phyloP scores from a whole-genome alignment of 2,888 invertebrate genomes.

The Patella depressa region DNA sequence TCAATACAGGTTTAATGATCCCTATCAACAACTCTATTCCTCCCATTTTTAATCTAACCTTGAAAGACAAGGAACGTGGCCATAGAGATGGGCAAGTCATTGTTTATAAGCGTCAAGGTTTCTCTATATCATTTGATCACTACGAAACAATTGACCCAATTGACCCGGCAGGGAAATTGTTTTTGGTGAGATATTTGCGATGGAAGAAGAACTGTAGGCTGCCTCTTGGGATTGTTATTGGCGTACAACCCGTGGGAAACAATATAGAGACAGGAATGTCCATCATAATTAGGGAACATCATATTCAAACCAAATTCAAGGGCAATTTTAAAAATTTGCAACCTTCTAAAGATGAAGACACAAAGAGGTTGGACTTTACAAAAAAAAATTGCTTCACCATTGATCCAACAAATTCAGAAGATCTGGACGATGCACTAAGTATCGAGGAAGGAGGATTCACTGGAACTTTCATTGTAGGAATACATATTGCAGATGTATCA shows the following conservation, averaged over 20 bases:
- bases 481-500: conserved; percentile 62
- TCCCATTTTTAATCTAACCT: conserved; percentile 54
- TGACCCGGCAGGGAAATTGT: conserved; percentile 51
- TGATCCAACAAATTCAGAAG: conserved; percentile 35
- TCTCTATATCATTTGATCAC: conserved; percentile 48
- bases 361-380: conserved; percentile 43
- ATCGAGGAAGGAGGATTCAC: conserved; percentile 50
- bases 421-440: conserved; percentile 53
- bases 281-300: conserved; percentile 57
- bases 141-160: conserved; percentile 51
- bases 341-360: neutral
- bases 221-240: conserved; percentile 63
- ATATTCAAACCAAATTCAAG: conserved; percentile 45
- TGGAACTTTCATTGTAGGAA: conserved; percentile 52
- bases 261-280: conserved; percentile 47
- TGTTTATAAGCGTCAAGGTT: conserved; percentile 32
- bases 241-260: conserved; percentile 50
- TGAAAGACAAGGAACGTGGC: conserved; percentile 13
- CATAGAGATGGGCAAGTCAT: conserved; percentile 49
- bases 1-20: conserved; percentile 56
- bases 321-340: conserved; percentile 24
- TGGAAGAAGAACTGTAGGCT: conserved; percentile 56
- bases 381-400: conserved; percentile 56
- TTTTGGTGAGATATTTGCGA: conserved; percentile 62
- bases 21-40: conserved; percentile 60